A percentile compares a stretch with the other conserved stretches of the same genome.
These are phyloP conservation scores for Ctenochaetus hawaiiensis DNA, from an alignment of 2,797 vertebrate species.

Conservation along the genomic window DNA sequence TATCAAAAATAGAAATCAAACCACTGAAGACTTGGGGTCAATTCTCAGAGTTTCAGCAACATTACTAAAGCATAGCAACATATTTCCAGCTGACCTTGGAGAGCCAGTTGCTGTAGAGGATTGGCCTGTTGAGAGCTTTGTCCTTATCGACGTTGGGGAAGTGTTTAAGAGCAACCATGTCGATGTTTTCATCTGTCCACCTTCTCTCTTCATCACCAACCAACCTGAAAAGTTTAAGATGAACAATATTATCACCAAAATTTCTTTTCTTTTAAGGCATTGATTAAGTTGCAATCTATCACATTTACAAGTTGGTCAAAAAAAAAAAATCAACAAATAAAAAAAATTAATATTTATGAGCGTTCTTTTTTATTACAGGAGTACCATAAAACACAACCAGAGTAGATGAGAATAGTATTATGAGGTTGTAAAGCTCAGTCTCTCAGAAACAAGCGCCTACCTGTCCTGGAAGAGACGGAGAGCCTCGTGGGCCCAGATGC, in stretches of 20 bases:
- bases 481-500: constrained; percentile 98
- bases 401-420: background rate
- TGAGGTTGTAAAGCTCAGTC: background rate
- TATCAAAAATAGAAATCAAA: background rate
- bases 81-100: constrained; percentile 89
- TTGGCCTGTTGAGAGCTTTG: constrained; percentile 93
- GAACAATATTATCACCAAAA: background rate
- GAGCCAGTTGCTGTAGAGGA: constrained; percentile 99
- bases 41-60: background rate
- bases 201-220: constrained; percentile 97
- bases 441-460: constrained; percentile 72
- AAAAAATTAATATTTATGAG: too few relatives aligned
- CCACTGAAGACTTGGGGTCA: background rate
- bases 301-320: background rate
- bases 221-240: constrained; percentile 83
- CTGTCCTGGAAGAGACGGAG: constrained; percentile 99
- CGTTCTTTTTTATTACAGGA: background rate
- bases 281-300: background rate
- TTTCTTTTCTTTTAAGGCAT: background rate
- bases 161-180: constrained; percentile 96
- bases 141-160: constrained; percentile 99
- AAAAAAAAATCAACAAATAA: too few relatives aligned
- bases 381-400: background rate
- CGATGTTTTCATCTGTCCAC: constrained; percentile 99
- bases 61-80: background rate